Evolutionary conservation across 1,140 invertebrate species (phyloP), one percentile per base, ranked within the genome.

Genomic region (Riptortus pedestris): DNA sequence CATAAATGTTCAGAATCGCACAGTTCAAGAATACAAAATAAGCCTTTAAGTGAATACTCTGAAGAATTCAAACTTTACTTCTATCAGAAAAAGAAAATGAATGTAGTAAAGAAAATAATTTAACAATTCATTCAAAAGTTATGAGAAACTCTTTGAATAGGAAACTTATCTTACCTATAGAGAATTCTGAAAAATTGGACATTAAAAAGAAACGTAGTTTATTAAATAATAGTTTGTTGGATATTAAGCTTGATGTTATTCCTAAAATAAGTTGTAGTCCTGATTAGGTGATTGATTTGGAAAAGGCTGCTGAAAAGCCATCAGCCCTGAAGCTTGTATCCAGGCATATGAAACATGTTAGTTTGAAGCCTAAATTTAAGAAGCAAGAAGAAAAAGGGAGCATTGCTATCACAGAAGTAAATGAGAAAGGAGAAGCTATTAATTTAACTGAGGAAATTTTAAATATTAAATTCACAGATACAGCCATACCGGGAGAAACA

Each of bases 221-320:
- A 38, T 38, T 38, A 38, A 5, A 38, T 38, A 5, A 38, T 14
- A 38, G 31, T 38, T 38, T 38, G 38, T 43, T 18, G 27, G 38
- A 62, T 18, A 33, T 31, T 5, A 26, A 58, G 5, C n/a, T 62
- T 1, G 28, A 27, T n/a, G 64, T 51, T 45, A 22, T 12, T 33
- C 81, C 83, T 5, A 80, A 72, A 68, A 70, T 85, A 65, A 79
- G 72, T 65, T 81, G 81, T 20, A 70, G 69, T 33, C 79, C 81
- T 18, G 79, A 82, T 60, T 78, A 76, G 69, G 68, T 84, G 16
- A 85, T 86, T 64, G 80, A 84, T 71, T 74, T 85, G 28, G 75
- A 79, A 62, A 65, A 72, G 12, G 69, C 69, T 52, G 67, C 72
- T 24, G 14, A 55, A 4, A 78, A 78, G 65, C 60, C 71, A 45